Conservation (phyloP, 1,140 invertebrate species). For the Caerostris extrusa region DNA sequence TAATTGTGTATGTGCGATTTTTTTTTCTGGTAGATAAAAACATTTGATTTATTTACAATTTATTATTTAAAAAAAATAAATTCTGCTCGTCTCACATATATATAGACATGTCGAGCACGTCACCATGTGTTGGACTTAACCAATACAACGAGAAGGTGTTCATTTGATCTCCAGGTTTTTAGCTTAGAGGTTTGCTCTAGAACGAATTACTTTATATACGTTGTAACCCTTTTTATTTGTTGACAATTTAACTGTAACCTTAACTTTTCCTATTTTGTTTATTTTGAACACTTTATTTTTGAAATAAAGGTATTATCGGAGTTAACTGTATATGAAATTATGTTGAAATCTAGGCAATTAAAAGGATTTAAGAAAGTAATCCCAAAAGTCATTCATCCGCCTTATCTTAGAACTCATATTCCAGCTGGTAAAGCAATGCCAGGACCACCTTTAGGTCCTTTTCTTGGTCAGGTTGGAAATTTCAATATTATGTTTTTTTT, state of each 20-base stretch:
- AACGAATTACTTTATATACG: too few relatives aligned
- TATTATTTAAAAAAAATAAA: too few relatives aligned
- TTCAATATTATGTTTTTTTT: neutral
- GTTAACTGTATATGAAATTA: neutral
- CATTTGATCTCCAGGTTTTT: too few relatives aligned
- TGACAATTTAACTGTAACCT: too few relatives aligned
- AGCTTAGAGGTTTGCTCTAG: too few relatives aligned
- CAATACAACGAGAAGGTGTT: too few relatives aligned
- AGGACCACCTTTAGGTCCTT: constrained; percentile 79
- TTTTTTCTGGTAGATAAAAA: too few relatives aligned
- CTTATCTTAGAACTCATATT: constrained; percentile 78
- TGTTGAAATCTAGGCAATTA: constrained; percentile 61
- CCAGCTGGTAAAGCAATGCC: constrained; percentile 79
- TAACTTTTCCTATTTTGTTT: neutral
- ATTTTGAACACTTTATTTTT: neutral
- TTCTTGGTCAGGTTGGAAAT: constrained; percentile 78
- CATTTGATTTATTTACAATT: too few relatives aligned
- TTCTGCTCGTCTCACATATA: too few relatives aligned
- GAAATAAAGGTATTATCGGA: neutral
- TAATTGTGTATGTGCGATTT: too few relatives aligned
- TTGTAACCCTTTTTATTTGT: neutral
- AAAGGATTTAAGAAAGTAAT: constrained; percentile 78
- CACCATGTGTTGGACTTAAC: too few relatives aligned
- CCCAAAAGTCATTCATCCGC: constrained; percentile 79
- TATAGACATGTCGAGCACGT: too few relatives aligned